These are phyloP conservation scores for Geococcyx californianus DNA, from an alignment of 2,113 vertebrate genomes.

Conservation along the genomic window DNA sequence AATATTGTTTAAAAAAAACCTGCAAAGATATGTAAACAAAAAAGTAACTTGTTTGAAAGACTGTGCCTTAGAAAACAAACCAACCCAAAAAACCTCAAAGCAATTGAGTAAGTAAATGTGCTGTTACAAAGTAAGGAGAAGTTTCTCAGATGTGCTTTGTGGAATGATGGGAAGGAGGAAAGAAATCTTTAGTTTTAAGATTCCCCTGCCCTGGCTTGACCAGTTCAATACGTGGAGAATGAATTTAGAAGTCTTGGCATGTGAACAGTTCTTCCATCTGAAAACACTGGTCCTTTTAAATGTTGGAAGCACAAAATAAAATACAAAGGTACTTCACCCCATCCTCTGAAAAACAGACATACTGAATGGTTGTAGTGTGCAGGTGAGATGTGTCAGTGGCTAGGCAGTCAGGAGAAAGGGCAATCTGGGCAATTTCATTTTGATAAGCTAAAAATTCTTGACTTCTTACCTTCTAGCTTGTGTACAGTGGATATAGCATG, in stretches of 20 bases:
- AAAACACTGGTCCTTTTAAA: background rate
- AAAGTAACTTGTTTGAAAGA: background rate
- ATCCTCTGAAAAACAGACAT: background rate
- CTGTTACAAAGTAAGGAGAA: background rate
- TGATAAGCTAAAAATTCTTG: background rate
- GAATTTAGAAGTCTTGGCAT: background rate
- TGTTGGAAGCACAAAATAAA: background rate
- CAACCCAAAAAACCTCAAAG: background rate
- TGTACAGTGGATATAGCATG: constrained; percentile 93
- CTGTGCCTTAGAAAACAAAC: background rate
- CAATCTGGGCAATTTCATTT: background rate
- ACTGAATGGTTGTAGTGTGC: background rate
- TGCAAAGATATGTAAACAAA: background rate
- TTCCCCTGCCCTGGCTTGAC: background rate
- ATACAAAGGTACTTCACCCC: background rate
- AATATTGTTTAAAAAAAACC: background rate
- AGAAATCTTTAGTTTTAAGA: background rate
- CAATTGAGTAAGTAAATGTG: background rate
- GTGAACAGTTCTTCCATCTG: background rate
- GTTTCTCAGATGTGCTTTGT: background rate
- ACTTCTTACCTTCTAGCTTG: constrained; percentile 78
- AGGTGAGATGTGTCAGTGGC: background rate
- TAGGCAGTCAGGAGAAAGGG: background rate
- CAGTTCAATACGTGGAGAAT: background rate
- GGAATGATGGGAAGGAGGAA: background rate